phyloP scores from a whole-genome alignment of 2,888 invertebrate species.

The Andrena hattorfiana region DNA sequence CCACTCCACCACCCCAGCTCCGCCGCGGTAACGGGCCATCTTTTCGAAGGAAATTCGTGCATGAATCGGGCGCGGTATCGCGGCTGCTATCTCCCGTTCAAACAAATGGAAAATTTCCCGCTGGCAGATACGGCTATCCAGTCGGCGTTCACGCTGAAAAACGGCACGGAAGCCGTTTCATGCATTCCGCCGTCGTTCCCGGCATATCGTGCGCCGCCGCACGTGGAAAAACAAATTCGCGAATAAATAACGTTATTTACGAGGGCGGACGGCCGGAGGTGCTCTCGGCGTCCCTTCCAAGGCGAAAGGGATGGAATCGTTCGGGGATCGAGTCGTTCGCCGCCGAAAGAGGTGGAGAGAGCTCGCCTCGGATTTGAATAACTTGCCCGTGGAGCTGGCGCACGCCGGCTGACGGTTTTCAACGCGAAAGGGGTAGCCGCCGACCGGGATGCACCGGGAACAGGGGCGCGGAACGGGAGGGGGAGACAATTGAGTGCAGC shows the following conservation, averaged over 20 bases:
- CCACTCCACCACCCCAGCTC: no score
- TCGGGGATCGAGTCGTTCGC: conserved; percentile 29
- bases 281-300: conserved; percentile 11
- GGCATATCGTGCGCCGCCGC: conserved; percentile 43
- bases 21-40: neutral
- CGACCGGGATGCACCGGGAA: neutral
- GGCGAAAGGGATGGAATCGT: conserved; percentile 42
- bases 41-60: conserved; percentile 20
- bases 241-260: conserved; percentile 78
- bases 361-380: conserved; percentile 56
- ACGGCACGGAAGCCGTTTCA: conserved; percentile 54
- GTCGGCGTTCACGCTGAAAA: conserved; percentile 29
- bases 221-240: conserved; percentile 74
- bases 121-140: conserved; percentile 12
- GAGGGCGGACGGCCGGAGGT: conserved; percentile 31
- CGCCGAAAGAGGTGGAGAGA: conserved; percentile 18
- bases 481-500: conserved; percentile 40
- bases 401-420: conserved; percentile 35
- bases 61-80: conserved; percentile 1
- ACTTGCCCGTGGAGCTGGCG: conserved; percentile 25
- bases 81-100: conserved; percentile 21
- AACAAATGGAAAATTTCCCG: conserved; percentile 42
- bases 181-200: conserved; percentile 53
- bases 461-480: neutral
- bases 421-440: conserved; percentile 15